A percentile compares a stretch with the other conserved stretches of the same genome.
Conservation (phyloP, 2,113 vertebrate species). For the Clupea harengus region DNA sequence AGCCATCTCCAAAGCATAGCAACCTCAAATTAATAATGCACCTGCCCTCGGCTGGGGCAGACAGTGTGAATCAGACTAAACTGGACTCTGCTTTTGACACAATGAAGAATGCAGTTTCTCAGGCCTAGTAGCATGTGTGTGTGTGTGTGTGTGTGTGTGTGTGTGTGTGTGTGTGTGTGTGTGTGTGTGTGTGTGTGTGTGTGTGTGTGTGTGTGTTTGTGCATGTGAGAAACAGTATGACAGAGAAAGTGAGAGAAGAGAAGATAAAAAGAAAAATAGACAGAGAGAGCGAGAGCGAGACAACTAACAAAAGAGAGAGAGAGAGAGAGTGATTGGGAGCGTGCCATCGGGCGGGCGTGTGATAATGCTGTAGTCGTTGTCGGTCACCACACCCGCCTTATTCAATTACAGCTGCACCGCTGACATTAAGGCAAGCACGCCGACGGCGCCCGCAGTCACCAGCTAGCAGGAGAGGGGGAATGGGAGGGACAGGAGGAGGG, state of each 20-base stretch:
- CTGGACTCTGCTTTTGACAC: background rate
- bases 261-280: background rate
- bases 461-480: constrained; percentile 46
- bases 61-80: background rate
- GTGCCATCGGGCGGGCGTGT: constrained; percentile 35
- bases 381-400: constrained; percentile 56
- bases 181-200: background rate
- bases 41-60: background rate
- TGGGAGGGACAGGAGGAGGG: constrained; percentile 34
- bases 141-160: constrained; percentile 13
- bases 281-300: background rate
- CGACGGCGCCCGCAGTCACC: constrained; percentile 40
- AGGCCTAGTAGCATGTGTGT: background rate
- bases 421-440: constrained; percentile 59
- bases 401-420: constrained; percentile 65
- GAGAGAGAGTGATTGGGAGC: constrained; percentile 1
- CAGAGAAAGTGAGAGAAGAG: constrained; percentile 25
- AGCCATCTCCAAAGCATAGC: background rate
- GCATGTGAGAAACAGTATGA: constrained; percentile 27
- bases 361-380: constrained; percentile 61
- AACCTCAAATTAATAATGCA: background rate
- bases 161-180: background rate
- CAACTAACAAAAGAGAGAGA: background rate
- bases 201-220: background rate
- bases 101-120: background rate